Conservation (phyloP, 2,113 vertebrate species). For the Pogonocichla stellata region DNA sequence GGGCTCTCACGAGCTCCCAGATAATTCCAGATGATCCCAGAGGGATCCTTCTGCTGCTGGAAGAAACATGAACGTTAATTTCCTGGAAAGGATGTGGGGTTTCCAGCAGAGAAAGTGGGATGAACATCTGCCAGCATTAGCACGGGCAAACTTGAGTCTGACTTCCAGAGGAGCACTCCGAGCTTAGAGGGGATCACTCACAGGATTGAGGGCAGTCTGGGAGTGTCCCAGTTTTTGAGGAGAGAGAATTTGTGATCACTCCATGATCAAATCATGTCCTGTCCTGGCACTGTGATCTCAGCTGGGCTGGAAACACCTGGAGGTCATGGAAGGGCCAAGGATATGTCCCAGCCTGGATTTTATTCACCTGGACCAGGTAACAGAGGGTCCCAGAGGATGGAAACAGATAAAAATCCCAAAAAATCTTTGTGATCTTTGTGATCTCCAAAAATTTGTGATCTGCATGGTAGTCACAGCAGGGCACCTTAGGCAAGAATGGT, state of each 20-base stretch:
- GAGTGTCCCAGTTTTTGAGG: background rate
- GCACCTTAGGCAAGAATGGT: background rate
- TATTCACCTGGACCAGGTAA: background rate
- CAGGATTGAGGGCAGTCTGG: too few species aligned
- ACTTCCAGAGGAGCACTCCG: background rate
- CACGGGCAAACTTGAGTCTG: fast-evolving
- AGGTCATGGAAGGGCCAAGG: background rate
- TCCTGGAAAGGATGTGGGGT: background rate
- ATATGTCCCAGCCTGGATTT: background rate
- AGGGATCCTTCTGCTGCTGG: background rate
- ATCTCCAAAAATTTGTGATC: background rate
- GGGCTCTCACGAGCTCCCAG: background rate
- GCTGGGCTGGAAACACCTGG: background rate
- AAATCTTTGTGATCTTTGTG: too few species aligned
- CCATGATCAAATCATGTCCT: fast-evolving
- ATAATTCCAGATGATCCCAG: background rate
- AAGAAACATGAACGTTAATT: background rate
- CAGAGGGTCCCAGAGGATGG: too few species aligned
- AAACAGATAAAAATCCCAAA: background rate
- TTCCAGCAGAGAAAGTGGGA: background rate
- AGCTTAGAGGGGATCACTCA: fast-evolving
- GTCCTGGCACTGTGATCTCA: background rate
- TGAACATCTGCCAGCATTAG: background rate
- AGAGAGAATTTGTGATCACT: background rate
- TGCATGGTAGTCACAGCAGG: too few species aligned